Percentiles rank a stretch among this genome's conserved stretches.
Evolutionary conservation across 2,797 vertebrate species (phyloP).

Genomic region (Selene dorsalis): DNA sequence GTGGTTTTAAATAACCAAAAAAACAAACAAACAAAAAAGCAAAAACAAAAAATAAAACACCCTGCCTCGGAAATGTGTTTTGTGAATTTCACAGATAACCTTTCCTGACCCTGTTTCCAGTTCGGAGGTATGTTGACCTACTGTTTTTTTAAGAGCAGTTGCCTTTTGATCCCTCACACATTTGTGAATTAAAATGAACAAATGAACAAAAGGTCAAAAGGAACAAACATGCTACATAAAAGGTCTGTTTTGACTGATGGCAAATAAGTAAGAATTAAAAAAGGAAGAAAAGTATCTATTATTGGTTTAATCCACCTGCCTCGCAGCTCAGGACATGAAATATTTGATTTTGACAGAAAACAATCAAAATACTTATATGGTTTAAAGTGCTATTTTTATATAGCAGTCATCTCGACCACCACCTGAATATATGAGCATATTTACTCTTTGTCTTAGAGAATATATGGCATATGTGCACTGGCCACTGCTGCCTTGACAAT

Average conservation of each 20-base stretch:
- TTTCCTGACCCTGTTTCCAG: slow-evolving; percentile 31
- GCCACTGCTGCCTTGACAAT: slow-evolving; percentile 73
- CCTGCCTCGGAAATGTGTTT: slow-evolving; percentile 2
- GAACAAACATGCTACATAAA: too few species aligned
- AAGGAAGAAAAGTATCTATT: not conserved
- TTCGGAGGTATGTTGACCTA: slow-evolving; percentile 25
- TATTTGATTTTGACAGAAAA: slow-evolving; percentile 47
- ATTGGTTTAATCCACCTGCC: not conserved
- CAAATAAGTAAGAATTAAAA: not conserved
- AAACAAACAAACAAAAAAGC: too few species aligned
- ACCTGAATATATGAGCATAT: slow-evolving; percentile 79
- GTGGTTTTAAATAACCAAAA: not conserved
- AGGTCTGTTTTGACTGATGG: not conserved
- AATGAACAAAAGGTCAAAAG: slow-evolving; percentile 10
- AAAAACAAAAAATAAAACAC: not conserved
- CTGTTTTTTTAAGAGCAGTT: slow-evolving; percentile 18
- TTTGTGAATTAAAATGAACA: slow-evolving; percentile 28
- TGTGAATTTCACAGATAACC: slow-evolving; percentile 10
- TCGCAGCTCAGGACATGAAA: slow-evolving; percentile 32
- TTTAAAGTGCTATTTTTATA: slow-evolving; percentile 43
- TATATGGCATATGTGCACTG: slow-evolving; percentile 75
- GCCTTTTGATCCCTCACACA: slow-evolving; percentile 11
- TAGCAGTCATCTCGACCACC: slow-evolving; percentile 34
- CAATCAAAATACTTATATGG: slow-evolving; percentile 28
- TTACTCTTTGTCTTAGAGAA: slow-evolving; percentile 76